Evolutionary conservation across 2,888 invertebrate species (phyloP), one percentile per base, ranked within the genome.

Genomic region (Athetis lepigone): DNA sequence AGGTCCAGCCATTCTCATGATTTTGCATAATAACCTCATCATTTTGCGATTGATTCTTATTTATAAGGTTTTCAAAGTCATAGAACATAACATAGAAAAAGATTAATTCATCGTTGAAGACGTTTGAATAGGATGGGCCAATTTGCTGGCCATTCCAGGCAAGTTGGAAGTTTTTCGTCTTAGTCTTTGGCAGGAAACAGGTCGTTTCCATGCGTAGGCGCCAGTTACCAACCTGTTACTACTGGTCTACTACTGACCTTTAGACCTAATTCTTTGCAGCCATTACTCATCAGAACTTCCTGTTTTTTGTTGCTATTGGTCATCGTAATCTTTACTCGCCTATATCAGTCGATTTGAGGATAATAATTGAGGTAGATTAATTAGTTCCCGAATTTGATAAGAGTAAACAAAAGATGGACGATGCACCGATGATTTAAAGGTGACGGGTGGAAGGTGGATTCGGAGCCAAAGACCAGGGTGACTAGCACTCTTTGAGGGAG

Each of bases 221-320:
- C 21, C 25, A 37, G 40, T 36, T 46, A 42, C 43, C 42, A 75
- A 70, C 76, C 70, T 40, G 62, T 70, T 63, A 76, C 71, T 58
- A 76, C 64, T 70, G 39, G 37, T 58, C 49, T 18, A 76, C 64
- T 50, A 51, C 27, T 64, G 77, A 70, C 72, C 72, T 58, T 76
- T 43, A 64, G 39, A 76, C 77, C 72, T 58, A 40, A 51, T 72
- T 72, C 18, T 27, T 61, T 6, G n/a, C 4, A 11, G 6, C 27
- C n/a, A 33, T 42, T 42, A 54, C 19, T 54, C 52, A 43, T 58
- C 29, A 25, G 4, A 19, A 8, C 51, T 55, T 72, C 77, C 64
- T 72, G 71, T 58, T 70, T 55, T 57, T 69, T 29, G 21, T 40
- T 9, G 13, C 19, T 23, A 1, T 23, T 43, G 42, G 18, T 37